These are phyloP conservation scores for Scyliorhinus canicula DNA, from an alignment of 2,797 vertebrate species.

Conservation along the genomic window DNA sequence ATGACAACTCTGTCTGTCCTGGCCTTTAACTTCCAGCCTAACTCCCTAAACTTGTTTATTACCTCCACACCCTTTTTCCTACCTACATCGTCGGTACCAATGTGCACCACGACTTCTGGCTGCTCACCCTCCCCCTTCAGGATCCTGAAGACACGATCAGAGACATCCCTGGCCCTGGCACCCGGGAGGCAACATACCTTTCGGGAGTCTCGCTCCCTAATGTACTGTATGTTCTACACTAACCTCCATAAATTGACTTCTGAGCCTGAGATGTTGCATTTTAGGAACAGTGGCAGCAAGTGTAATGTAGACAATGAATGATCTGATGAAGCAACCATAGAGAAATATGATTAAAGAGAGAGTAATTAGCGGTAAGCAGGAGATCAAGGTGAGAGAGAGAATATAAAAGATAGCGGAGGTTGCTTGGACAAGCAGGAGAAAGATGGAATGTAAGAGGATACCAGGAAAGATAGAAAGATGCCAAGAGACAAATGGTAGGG, in stretches of 20 bases:
- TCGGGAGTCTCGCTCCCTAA: too few relatives aligned
- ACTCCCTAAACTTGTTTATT: too few relatives aligned
- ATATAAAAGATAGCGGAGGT: neutral
- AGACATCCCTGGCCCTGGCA: too few relatives aligned
- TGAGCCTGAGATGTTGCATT: neutral
- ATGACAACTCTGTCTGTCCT: too few relatives aligned
- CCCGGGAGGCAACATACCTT: too few relatives aligned
- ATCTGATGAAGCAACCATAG: conserved; percentile 27
- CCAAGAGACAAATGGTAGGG: neutral
- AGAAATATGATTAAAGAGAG: neutral
- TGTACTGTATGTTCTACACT: neutral
- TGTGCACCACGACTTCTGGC: too few relatives aligned
- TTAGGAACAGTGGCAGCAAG: neutral
- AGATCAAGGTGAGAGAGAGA: neutral
- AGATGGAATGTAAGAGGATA: neutral
- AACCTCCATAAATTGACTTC: conserved; percentile 9
- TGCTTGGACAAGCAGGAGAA: neutral
- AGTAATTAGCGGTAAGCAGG: neutral
- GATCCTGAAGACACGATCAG: too few relatives aligned
- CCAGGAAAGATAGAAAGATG: neutral
- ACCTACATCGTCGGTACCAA: too few relatives aligned
- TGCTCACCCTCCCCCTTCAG: too few relatives aligned
- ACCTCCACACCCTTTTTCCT: too few relatives aligned
- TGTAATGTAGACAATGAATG: neutral
- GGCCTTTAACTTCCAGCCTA: too few relatives aligned